A percentile compares a stretch with the other conserved stretches of the same genome.
Evolutionary conservation across 2,113 vertebrate genomes (phyloP).

Genomic region (Urocynchramus pylzowi): DNA sequence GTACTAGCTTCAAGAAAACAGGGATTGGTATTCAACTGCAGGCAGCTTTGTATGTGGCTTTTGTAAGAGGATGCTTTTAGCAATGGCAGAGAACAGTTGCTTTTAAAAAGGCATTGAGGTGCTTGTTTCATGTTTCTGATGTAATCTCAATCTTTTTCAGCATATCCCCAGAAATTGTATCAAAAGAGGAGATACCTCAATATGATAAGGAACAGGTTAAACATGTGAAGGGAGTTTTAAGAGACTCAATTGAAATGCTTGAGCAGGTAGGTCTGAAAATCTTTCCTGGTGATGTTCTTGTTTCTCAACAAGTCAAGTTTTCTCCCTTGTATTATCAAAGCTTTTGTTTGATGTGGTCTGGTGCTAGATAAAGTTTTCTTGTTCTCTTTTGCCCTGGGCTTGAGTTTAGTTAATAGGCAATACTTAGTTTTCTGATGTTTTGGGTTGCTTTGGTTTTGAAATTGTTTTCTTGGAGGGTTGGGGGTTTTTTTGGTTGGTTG

Average conservation of each 20-base stretch:
- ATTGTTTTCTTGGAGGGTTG: neutral
- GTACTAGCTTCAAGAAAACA: neutral
- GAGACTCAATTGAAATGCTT: conserved; percentile 89
- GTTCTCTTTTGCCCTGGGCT: neutral
- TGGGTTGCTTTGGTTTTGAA: neutral
- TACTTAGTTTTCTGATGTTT: neutral
- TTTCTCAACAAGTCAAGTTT: neutral
- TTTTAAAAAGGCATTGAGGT: neutral
- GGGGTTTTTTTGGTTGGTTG: neutral
- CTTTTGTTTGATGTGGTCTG: neutral
- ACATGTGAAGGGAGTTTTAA: conserved; percentile 84
- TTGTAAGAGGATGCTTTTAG: neutral
- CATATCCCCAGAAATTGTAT: conserved; percentile 57
- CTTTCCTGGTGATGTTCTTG: neutral
- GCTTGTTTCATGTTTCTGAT: neutral
- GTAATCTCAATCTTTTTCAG: conserved; percentile 58
- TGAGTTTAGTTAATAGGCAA: neutral
- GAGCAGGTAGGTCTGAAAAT: conserved; percentile 79
- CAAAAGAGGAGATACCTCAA: conserved; percentile 52
- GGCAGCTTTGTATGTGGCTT: neutral
- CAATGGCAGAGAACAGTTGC: neutral
- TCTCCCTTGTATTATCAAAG: neutral
- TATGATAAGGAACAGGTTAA: conserved; percentile 65
- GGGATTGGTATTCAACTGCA: neutral
- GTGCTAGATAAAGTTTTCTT: neutral